A percentile compares a stretch with the other conserved stretches of the same genome.
Evolutionary conservation across 2,888 invertebrate genomes (phyloP).

Genomic region (Timema podura): DNA sequence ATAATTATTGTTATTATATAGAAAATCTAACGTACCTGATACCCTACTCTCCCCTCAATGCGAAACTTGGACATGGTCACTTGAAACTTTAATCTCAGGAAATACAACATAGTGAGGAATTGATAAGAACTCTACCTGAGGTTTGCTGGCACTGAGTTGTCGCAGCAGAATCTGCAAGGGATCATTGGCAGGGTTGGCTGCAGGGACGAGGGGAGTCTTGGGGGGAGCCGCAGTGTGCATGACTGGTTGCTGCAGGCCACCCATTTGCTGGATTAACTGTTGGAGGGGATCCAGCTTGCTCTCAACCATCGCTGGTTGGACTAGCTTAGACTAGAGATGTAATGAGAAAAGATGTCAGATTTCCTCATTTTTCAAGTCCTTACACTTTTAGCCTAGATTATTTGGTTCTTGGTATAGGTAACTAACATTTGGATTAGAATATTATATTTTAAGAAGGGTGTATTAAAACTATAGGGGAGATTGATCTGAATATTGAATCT

Average conservation of each 20-base stretch:
- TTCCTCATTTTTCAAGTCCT: too few species aligned
- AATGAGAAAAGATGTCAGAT: too few species aligned
- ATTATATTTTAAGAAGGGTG: too few species aligned
- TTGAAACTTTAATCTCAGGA: neutral
- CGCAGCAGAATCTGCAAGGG: constrained; percentile 42
- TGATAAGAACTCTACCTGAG: constrained; percentile 24
- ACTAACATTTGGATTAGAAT: too few species aligned
- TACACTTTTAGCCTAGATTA: too few species aligned
- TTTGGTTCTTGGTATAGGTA: too few species aligned
- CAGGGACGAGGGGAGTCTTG: too few species aligned
- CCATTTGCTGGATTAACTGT: constrained; percentile 52
- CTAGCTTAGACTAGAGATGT: constrained; percentile 29
- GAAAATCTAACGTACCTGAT: too few species aligned
- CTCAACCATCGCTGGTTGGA: constrained; percentile 25
- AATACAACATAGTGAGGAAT: neutral
- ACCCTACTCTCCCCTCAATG: too few species aligned
- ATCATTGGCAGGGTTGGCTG: constrained; percentile 13
- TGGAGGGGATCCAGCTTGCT: constrained; percentile 47
- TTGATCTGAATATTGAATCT: too few species aligned
- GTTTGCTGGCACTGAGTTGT: constrained; percentile 38
- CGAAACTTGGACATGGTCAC: neutral
- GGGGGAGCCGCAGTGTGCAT: constrained; percentile 13
- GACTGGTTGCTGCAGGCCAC: constrained; percentile 44
- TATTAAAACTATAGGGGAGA: too few species aligned
- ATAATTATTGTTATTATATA: neutral